phyloP scores from a whole-genome alignment of 2,888 invertebrate genomes.

The Norana najaformis region DNA sequence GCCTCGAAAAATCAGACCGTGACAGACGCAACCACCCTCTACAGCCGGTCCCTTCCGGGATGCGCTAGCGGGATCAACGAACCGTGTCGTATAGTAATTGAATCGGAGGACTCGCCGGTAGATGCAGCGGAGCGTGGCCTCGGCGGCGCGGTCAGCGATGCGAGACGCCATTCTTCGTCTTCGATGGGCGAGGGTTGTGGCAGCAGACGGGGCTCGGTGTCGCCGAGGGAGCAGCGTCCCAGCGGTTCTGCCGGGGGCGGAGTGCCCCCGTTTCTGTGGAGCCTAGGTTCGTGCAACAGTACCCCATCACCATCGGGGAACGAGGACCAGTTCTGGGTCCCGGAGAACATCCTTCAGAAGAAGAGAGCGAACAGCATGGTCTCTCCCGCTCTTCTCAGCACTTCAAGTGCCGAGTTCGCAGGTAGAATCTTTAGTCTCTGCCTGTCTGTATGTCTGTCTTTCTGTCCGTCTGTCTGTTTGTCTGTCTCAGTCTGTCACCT shows the following conservation, averaged over 20 bases:
- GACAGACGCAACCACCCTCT: neutral
- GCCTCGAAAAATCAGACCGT: neutral
- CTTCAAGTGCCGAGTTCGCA: neutral
- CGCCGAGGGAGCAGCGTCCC: neutral
- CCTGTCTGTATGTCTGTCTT: too few species aligned
- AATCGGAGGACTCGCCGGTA: constrained; percentile 2
- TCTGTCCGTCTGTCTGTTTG: too few species aligned
- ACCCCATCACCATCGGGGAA: neutral
- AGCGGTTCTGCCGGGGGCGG: neutral
- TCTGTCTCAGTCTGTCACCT: too few species aligned
- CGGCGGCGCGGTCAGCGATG: neutral
- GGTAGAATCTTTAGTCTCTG: neutral
- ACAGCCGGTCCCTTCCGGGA: neutral
- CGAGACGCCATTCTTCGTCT: neutral
- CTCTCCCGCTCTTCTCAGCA: constrained; percentile 7
- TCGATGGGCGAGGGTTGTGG: neutral
- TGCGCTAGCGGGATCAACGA: neutral
- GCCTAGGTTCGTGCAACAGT: neutral
- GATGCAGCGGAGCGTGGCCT: neutral
- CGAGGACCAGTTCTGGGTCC: constrained; percentile 22
- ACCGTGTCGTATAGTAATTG: neutral
- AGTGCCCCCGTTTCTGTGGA: neutral
- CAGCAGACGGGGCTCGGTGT: neutral
- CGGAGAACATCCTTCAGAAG: constrained; percentile 19
- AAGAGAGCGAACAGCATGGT: constrained; percentile 25